Evolutionary conservation across 2,113 vertebrate genomes (phyloP), one percentile per base, ranked within the genome.

Genomic region (Thomomys bottae): DNA sequence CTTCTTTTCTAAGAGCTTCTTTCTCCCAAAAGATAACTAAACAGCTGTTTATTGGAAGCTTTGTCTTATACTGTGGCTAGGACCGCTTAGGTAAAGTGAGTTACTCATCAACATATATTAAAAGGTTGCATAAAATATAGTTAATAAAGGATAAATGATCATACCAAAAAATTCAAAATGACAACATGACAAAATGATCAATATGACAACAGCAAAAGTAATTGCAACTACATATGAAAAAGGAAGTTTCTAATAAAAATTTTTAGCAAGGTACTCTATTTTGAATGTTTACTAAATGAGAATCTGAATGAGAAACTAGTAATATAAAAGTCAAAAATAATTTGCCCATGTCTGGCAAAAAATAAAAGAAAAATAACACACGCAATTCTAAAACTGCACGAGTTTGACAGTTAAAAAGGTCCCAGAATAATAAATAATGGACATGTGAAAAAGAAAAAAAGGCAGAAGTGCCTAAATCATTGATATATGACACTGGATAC

Each of bases 271-370:
- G 23, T 34, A 84, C 8, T 67, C 23, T 68, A 63, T 20, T 38
- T 23, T 32, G 36, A 88, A 3, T 40, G 20, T 40, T n/a, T 71
- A 85, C 28, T 59, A 72, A 23, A 2, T 11, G n/a, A 38, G 1
- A 81, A 73, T 40, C 32, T 36, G 84, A 90, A 75, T 77, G 15
- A 88, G 1, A 90, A 8, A 84, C 28, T 70, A 30, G 83, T 95
- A 64, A 75, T 34, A 20, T 68, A 7, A 1, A 17, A 66, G 34
- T 70, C 17, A 64, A 78, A 11, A 78, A 54, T 45, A 70, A 1
- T 26, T 23, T 32, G 42, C 40, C 0, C 64, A 88, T 78, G 11
- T 72, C 9, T 49, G 45, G 45, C 45, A 49, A 49, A 61, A 64
- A 5, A 49, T 45, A 64, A 5, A 70, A 34, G 61, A 49, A 49